phyloP scores from a whole-genome alignment of 2,113 vertebrate species.

The Vulpes ferrilata region DNA sequence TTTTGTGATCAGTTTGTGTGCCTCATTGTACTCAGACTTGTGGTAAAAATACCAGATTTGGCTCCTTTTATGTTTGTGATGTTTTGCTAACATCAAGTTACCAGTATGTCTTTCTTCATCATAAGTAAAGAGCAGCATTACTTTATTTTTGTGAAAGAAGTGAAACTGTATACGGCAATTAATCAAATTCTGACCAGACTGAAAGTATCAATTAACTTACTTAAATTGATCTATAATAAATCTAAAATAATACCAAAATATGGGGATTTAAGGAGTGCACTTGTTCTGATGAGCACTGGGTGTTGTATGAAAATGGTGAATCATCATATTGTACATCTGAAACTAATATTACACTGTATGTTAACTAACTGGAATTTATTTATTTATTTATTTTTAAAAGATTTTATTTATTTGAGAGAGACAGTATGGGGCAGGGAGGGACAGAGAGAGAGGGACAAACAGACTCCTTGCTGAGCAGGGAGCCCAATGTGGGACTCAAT shows the following conservation, averaged over 20 bases:
- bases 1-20: background rate
- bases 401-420: too few relatives aligned
- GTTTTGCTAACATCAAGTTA: background rate
- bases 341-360: background rate
- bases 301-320: background rate
- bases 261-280: background rate
- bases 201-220: background rate
- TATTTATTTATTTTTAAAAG: too few relatives aligned
- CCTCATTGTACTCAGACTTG: background rate
- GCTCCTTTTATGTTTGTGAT: background rate
- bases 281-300: background rate
- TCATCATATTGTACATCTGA: background rate
- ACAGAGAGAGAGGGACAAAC: too few relatives aligned
- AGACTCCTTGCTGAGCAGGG: too few relatives aligned
- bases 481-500: too few relatives aligned
- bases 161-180: background rate
- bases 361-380: background rate
- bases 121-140: background rate
- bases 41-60: background rate
- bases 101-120: slow-evolving; percentile 3
- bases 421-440: too few relatives aligned
- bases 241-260: background rate
- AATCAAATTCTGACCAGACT: slow-evolving; percentile 14
- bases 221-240: background rate
- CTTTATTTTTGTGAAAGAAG: slow-evolving; percentile 9